Evolutionary conservation across 2,888 invertebrate species (phyloP), one percentile per base, ranked within the genome.

Genomic region (Spisula solida): DNA sequence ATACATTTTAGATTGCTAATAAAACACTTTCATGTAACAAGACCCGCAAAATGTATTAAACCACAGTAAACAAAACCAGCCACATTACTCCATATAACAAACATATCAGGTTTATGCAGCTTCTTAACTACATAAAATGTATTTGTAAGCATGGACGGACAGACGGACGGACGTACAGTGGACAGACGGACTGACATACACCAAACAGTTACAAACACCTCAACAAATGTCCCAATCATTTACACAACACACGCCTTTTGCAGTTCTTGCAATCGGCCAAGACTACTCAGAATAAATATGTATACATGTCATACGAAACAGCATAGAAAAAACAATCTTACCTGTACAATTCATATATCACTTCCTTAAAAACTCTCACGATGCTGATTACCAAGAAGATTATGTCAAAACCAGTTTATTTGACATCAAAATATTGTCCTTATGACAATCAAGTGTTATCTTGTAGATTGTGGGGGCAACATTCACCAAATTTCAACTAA

Each of bases 391-490:
- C 75, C 89, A 89, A 89, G 89, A 89, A 5, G n/a, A 5, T 41
- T 41, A 41, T 75, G 89, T 87, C 89, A 87, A 89, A 87, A 87
- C 80, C 41, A 56, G 81, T 47, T 10, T 29, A 56, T 86, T 88
- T 86, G 82, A 80, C 82, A 14, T 48, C 85, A 88, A 82, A 88
- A 88, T 82, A 82, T 82, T 83, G 88, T 82, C 88, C 88, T 88
- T 88, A 48, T 86, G 86, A 88, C 88, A 88, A 82, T 25, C 34
- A 18, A 18, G 31, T 25, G 41, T n/a, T 81, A 81, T 90, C 88
- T 90, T 91, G 89, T 51, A 51, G 87, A 89, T 89, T 89, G 89
- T 87, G 91, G 91, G 91, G 91, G 89, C 89, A 80, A 81, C 83
- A 83, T 82, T 82, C 89, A 89, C 91, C 91, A 91, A 86, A 91